A percentile compares a stretch with the other conserved stretches of the same genome.
phyloP scores from a whole-genome alignment of 2,888 invertebrate species.

The Noctua janthina region DNA sequence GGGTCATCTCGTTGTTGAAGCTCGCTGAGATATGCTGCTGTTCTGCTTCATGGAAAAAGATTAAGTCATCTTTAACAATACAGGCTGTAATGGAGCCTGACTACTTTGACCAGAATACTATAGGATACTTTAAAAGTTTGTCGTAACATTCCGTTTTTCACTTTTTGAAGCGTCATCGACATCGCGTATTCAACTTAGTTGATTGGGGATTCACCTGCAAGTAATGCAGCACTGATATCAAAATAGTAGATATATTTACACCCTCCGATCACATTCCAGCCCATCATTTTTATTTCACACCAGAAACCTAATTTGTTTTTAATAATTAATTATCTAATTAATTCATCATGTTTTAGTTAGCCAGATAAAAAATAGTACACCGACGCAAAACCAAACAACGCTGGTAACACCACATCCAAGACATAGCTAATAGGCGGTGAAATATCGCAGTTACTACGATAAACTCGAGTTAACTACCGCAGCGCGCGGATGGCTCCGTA shows the following conservation, averaged over 20 bases:
- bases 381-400: neutral
- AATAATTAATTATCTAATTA: too few species aligned
- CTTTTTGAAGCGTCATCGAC: neutral
- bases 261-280: neutral
- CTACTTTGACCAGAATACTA: too few species aligned
- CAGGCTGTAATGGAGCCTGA: too few species aligned
- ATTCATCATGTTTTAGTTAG: neutral
- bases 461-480: constrained; percentile 63
- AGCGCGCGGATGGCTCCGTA: constrained; percentile 45
- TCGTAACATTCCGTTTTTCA: neutral
- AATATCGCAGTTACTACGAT: constrained; percentile 60
- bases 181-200: neutral
- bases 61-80: neutral
- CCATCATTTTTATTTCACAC: neutral
- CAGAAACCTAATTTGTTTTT: constrained; percentile 1
- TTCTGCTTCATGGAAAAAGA: neutral
- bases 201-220: neutral
- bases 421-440: constrained; percentile 55
- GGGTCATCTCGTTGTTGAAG: neutral
- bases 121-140: too few species aligned
- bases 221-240: neutral
- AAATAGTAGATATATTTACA: neutral
- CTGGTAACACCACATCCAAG: constrained; percentile 54
- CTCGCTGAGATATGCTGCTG: neutral
- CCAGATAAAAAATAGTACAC: constrained; percentile 27